These are phyloP conservation scores for Deilephila porcellus DNA, from an alignment of 2,888 invertebrate genomes.

Conservation along the genomic window DNA sequence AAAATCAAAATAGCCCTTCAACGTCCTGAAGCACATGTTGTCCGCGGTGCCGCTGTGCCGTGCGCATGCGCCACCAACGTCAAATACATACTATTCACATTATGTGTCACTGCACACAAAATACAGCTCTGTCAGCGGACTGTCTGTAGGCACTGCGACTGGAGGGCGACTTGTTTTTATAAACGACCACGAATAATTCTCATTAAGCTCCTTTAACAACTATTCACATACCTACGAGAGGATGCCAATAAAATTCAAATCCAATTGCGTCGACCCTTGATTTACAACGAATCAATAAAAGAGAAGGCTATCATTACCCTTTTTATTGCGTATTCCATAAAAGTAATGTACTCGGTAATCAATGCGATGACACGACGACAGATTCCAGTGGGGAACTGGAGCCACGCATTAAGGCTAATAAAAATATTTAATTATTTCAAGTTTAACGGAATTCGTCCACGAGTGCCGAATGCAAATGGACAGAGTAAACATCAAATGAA, in stretches of 20 bases:
- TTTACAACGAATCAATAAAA: constrained; percentile 84
- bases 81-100: constrained; percentile 55
- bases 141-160: background rate
- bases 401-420: constrained; percentile 25
- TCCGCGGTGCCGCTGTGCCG: constrained; percentile 45
- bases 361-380: constrained; percentile 56
- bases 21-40: constrained; percentile 70
- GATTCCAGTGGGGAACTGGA: constrained; percentile 43
- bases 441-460: background rate
- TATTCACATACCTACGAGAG: constrained; percentile 69
- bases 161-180: constrained; percentile 41
- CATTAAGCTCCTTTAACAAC: constrained; percentile 71
- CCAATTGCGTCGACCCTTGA: constrained; percentile 79
- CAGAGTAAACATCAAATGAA: background rate
- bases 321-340: constrained; percentile 81
- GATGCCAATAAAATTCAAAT: constrained; percentile 80
- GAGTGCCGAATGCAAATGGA: background rate
- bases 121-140: background rate
- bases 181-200: constrained; percentile 56
- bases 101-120: constrained; percentile 4
- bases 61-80: constrained; percentile 41
- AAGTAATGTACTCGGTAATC: constrained; percentile 76
- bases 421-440: constrained; percentile 27
- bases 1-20: constrained; percentile 71
- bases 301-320: constrained; percentile 78